Evolutionary conservation across 37 sponge, comb jelly and placozoan genomes (phyloP), one percentile per base, ranked within the genome.

Genomic region (Ephydatia muelleri): DNA sequence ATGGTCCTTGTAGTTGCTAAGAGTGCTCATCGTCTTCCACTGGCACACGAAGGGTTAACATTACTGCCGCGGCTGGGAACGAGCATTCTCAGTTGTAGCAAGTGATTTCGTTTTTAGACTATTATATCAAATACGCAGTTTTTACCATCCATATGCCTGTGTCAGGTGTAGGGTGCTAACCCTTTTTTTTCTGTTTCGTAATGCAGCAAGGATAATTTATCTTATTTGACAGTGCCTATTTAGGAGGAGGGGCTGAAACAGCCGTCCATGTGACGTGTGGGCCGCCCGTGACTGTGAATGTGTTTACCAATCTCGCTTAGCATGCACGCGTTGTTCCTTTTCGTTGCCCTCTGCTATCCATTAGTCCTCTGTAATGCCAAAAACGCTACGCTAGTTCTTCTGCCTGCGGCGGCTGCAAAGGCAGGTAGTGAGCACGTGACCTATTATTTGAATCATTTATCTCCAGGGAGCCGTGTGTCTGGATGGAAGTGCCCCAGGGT

Each of bases 401-500:
- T 81, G n/a, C 9, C 14, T 21, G 72, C 35, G 25, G 82, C 69
- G 69, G 82, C 38, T 5, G 47, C 68, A 49, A 16, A 68, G 40
- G 38, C 16, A 57, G 6, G 43, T 9, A 11, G 57, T 1, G 57
- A 14, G 57, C 16, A 14, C 19, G 0, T 14, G 57, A 57, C 57
- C 8, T 4, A 43, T 8, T 43, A 43, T 43, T 36, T 67, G n/a
- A n/a, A n/a, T n/a, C n/a, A n/a, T n/a, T 68, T 49, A 49, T 16
- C 29, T 78, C 13, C 49, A 88, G 87, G 95, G 93, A 34, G 95
- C 95, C 30, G 88, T 95, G 21, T 95, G 95, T 40, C 85, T 95
- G 68, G 95, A 95, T 74, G 95, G 95, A 21, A 78, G 91, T 36
- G 75, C 95, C 22, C 78, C 93, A 57, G 93, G 95, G 75, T 92